These are phyloP conservation scores for Koerneria pararmatus DNA, from an alignment of 2,888 invertebrate genomes.

Conservation along the genomic window DNA sequence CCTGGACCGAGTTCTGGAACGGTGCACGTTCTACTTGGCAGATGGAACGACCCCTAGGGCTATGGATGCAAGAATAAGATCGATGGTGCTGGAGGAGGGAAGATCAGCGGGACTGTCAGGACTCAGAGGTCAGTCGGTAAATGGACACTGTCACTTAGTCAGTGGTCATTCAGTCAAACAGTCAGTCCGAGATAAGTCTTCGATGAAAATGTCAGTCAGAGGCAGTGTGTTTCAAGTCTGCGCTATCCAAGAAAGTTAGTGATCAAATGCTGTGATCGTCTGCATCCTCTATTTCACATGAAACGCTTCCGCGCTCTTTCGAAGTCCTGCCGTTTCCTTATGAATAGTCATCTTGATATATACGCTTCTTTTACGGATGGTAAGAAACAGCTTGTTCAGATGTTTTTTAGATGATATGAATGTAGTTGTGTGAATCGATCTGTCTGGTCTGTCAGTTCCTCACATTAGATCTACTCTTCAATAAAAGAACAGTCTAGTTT, in stretches of 20 bases:
- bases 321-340: no score
- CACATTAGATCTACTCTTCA: not conserved
- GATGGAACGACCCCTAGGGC: slow-evolving; percentile 26
- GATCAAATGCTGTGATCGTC: no score
- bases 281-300: no score
- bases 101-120: slow-evolving; percentile 84
- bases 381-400: no score
- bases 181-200: not conserved
- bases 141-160: not conserved
- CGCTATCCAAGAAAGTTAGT: no score
- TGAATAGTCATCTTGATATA: no score
- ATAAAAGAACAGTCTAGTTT: not conserved
- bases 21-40: slow-evolving; percentile 52
- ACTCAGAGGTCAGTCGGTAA: slow-evolving; percentile 65
- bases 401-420: no score
- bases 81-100: slow-evolving; percentile 59
- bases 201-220: no score
- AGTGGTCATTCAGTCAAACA: not conserved
- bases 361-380: no score
- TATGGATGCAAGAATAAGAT: slow-evolving; percentile 67
- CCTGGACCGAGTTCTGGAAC: slow-evolving; percentile 79
- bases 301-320: no score
- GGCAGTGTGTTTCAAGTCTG: no score
- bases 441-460: not conserved
- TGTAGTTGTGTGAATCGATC: not conserved